phyloP scores from a whole-genome alignment of 2,888 invertebrate genomes.

The Pyralis farinalis region DNA sequence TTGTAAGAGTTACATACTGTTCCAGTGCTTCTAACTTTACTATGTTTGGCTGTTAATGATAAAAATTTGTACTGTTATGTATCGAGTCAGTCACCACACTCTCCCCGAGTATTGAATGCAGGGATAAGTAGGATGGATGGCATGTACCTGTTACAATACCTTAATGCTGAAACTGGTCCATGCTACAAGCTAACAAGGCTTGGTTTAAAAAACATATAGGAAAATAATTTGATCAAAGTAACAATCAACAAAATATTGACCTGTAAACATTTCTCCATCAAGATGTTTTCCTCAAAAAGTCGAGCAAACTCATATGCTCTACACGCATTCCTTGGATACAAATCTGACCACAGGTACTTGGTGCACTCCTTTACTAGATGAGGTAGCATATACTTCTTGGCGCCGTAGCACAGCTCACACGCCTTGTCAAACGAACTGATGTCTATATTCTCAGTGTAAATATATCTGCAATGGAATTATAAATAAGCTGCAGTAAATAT shows the following conservation, averaged over 20 bases:
- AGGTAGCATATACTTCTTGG: conserved; percentile 93
- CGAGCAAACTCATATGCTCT: conserved; percentile 93
- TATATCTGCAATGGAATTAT: conserved; percentile 81
- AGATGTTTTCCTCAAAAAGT: conserved; percentile 89
- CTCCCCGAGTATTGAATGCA: too few relatives aligned
- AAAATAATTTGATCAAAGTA: conserved; percentile 1
- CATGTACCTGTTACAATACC: too few relatives aligned
- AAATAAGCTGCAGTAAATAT: too few relatives aligned
- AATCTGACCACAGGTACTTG: conserved; percentile 90
- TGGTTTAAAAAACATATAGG: neutral
- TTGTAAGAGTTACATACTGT: too few relatives aligned
- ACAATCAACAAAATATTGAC: too few relatives aligned
- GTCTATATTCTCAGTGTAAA: conserved; percentile 90
- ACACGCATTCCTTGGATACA: conserved; percentile 90
- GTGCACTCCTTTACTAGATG: conserved; percentile 92
- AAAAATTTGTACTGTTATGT: too few relatives aligned
- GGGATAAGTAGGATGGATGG: too few relatives aligned
- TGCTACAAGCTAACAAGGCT: too few relatives aligned
- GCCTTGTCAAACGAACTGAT: conserved; percentile 92
- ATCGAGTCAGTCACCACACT: too few relatives aligned
- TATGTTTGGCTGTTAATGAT: too few relatives aligned
- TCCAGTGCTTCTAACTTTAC: too few relatives aligned
- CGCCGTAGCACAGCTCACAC: conserved; percentile 92
- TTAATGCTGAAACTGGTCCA: too few relatives aligned
- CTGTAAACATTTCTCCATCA: conserved; percentile 91